Conservation (phyloP, 2,113 vertebrate species). For the Rhinopithecus roxellana region DNA sequence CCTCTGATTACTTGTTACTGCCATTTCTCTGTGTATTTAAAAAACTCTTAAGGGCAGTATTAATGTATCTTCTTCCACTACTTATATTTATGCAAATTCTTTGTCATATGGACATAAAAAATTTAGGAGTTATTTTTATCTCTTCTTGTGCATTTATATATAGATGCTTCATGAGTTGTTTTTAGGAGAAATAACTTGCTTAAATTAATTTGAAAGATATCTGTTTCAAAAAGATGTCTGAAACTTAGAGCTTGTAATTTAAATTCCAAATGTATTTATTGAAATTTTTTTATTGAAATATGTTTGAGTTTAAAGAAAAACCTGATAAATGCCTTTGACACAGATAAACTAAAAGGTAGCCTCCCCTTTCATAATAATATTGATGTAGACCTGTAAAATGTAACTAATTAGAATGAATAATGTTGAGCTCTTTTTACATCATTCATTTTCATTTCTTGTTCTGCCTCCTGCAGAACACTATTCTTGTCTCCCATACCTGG, state of each 20-base stretch:
- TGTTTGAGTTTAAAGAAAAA: conserved; percentile 9
- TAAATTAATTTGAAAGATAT: conserved; percentile 27
- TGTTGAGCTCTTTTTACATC: conserved; percentile 10
- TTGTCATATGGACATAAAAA: neutral
- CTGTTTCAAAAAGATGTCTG: neutral
- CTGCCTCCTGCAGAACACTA: neutral
- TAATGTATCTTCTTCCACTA: neutral
- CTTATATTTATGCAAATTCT: neutral
- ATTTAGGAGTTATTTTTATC: neutral
- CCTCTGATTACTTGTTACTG: neutral
- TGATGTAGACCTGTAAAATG: conserved; percentile 32
- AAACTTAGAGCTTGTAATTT: neutral
- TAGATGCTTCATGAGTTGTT: neutral
- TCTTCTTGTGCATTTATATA: conserved; percentile 33
- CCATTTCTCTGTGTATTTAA: conserved; percentile 36
- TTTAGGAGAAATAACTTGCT: conserved; percentile 13
- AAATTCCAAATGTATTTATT: conserved; percentile 15
- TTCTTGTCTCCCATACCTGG: neutral
- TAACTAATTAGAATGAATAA: neutral
- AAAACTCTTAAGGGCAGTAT: neutral
- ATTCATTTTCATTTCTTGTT: conserved; percentile 33
- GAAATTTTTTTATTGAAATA: conserved; percentile 25
- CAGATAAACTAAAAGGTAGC: neutral
- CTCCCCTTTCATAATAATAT: neutral
- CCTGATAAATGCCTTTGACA: conserved; percentile 19